Conservation (phyloP, 1,140 invertebrate species). For the Brachionus koreanus region DNA sequence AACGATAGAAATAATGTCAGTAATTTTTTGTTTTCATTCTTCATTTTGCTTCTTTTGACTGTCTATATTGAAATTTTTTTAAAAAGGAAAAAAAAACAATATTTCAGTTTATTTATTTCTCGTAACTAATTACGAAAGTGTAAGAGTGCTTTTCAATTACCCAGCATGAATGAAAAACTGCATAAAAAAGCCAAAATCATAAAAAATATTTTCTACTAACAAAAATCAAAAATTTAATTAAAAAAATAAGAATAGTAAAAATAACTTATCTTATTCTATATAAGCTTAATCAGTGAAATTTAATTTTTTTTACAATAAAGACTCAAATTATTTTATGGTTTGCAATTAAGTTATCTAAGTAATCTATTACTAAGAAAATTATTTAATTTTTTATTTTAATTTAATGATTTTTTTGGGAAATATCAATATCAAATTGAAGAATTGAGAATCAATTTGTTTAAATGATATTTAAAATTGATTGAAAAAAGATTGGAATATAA, state of each 20-base stretch:
- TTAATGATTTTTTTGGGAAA: no score
- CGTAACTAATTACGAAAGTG: background rate
- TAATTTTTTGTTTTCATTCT: background rate
- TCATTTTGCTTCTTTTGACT: background rate
- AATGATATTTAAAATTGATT: no score
- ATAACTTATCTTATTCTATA: background rate
- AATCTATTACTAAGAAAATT: no score
- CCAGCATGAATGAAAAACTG: background rate
- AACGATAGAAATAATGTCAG: background rate
- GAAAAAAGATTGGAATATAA: no score
- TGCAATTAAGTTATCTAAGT: no score
- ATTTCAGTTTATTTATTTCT: background rate
- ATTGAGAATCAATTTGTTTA: no score
- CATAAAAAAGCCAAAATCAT: background rate
- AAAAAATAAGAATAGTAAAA: background rate
- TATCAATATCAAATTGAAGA: no score
- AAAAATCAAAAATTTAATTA: background rate
- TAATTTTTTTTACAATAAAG: no score
- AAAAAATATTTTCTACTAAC: background rate
- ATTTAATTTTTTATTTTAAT: no score
- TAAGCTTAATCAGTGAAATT: background rate
- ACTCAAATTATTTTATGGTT: no score
- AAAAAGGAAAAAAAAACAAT: background rate
- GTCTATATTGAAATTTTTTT: background rate
- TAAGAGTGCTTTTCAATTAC: background rate